Evolutionary conservation across 1,140 invertebrate genomes (phyloP).

Genomic region (Galleria mellonella): DNA sequence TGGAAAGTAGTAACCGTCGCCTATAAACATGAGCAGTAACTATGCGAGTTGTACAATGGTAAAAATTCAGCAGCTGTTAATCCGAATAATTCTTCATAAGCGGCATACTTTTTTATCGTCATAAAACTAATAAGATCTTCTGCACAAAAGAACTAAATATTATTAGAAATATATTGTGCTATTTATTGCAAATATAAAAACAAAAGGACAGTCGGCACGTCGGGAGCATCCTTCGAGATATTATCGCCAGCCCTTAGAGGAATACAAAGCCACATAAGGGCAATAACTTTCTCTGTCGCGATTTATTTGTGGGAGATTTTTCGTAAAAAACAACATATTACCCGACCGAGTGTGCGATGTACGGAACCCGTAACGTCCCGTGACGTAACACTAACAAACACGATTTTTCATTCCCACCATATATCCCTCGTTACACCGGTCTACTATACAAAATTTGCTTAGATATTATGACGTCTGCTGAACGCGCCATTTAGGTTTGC

Average conservation of each 20-base stretch:
- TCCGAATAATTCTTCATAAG: no score
- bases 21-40: no score
- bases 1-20: no score
- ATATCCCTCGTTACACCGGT: conserved; percentile 15
- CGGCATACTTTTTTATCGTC: no score
- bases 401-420: conserved; percentile 19
- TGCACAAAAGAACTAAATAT: no score
- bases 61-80: no score
- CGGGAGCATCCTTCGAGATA: background rate
- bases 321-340: conserved; percentile 14
- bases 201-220: no score
- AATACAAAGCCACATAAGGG: conserved; percentile 1
- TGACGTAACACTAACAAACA: conserved; percentile 17
- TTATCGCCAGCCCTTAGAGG: conserved; percentile 4
- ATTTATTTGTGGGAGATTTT: conserved; percentile 9
- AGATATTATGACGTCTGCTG: background rate
- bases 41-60: no score
- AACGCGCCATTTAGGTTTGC: no score
- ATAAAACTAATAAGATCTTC: no score
- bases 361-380: conserved; percentile 5
- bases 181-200: no score
- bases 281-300: conserved; percentile 2
- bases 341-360: background rate
- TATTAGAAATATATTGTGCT: no score
- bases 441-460: background rate